These are phyloP conservation scores for Antheraea assamensis DNA, from an alignment of 2,888 invertebrate species.

Conservation along the genomic window DNA sequence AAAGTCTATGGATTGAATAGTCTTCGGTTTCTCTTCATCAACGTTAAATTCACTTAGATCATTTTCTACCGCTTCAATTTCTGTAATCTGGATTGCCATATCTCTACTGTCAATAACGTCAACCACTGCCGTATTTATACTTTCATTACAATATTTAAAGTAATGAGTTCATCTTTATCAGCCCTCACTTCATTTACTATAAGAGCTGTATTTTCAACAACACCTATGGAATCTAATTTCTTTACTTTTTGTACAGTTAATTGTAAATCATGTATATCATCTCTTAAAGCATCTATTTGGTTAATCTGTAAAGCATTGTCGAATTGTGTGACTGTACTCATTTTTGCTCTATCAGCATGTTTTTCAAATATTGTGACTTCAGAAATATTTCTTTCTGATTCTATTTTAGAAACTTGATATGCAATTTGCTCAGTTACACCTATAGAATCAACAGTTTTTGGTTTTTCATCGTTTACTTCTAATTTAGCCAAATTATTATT, in stretches of 20 bases:
- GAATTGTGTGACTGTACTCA: neutral
- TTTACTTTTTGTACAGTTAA: slow-evolving; percentile 27
- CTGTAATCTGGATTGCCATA: neutral
- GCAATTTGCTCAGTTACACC: slow-evolving; percentile 15
- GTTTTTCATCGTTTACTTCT: slow-evolving; percentile 24
- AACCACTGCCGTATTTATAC: neutral
- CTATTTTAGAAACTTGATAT: slow-evolving; percentile 24
- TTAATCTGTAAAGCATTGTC: slow-evolving; percentile 20
- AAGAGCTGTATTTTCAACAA: slow-evolving; percentile 7
- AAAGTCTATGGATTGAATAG: neutral
- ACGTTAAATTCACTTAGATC: neutral
- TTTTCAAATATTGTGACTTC: slow-evolving; percentile 24
- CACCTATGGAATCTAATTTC: slow-evolving; percentile 18
- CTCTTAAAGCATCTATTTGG: slow-evolving; percentile 24
- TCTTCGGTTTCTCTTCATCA: neutral
- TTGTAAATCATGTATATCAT: slow-evolving; percentile 23
- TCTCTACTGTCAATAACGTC: neutral
- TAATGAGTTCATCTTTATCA: slow-evolving; percentile 2
- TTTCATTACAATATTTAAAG: slow-evolving; percentile 7
- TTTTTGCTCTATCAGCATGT: slow-evolving; percentile 22
- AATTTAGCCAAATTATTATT: slow-evolving; percentile 31
- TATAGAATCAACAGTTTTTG: slow-evolving; percentile 3
- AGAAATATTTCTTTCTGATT: slow-evolving; percentile 31
- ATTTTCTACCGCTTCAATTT: neutral
- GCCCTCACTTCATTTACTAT: slow-evolving; percentile 12